phyloP scores from a whole-genome alignment of 2,888 invertebrate genomes.

The Mythimna albipuncta region DNA sequence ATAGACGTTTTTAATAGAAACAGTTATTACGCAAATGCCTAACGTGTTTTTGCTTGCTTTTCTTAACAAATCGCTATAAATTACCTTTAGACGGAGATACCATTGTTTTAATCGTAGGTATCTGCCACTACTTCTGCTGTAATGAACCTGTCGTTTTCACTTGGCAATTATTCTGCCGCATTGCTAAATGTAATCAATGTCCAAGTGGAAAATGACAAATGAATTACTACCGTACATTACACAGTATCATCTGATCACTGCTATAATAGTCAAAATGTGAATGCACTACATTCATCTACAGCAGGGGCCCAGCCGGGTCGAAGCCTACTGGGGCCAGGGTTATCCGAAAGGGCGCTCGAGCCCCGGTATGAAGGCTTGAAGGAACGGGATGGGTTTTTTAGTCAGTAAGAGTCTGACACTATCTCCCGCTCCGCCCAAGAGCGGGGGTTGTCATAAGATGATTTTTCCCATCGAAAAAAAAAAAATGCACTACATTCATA shows the following conservation, averaged over 20 bases:
- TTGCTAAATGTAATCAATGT: constrained; percentile 1
- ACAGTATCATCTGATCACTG: background rate
- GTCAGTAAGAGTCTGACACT: too few species aligned
- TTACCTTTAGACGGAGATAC: constrained; percentile 19
- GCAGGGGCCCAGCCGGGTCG: too few species aligned
- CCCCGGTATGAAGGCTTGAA: too few species aligned
- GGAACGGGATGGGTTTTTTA: too few species aligned
- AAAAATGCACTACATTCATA: background rate
- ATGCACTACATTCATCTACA: background rate
- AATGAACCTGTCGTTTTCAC: constrained; percentile 11
- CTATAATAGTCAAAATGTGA: background rate
- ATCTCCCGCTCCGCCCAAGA: too few species aligned
- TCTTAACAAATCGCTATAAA: constrained; percentile 35
- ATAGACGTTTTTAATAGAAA: constrained; percentile 28
- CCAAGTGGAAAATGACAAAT: background rate
- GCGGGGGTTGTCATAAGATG: too few species aligned
- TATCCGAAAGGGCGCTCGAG: too few species aligned
- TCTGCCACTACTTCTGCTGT: background rate
- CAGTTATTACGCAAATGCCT: constrained; percentile 46
- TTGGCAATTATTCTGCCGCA: constrained; percentile 11
- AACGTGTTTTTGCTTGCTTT: constrained; percentile 37
- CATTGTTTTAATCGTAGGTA: constrained; percentile 19
- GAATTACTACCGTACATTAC: too few species aligned
- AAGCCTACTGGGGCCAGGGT: too few species aligned
- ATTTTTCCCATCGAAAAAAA: too few species aligned